Conservation (phyloP, 1,140 invertebrate species). For the Papilio dardanus region DNA sequence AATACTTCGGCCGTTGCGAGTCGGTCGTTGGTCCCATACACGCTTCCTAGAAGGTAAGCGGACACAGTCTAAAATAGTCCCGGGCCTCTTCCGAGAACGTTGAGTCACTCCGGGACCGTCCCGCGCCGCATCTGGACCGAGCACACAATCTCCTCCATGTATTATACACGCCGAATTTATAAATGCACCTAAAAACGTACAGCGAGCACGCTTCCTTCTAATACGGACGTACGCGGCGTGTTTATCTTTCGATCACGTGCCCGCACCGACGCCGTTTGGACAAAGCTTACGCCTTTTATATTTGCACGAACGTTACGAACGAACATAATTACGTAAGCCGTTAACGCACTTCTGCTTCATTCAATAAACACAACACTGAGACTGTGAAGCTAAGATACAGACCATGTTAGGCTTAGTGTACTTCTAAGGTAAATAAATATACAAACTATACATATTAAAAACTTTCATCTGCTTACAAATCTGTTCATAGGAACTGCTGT, state of each 20-base stretch:
- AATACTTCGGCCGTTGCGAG: slow-evolving; percentile 70
- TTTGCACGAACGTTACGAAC: slow-evolving; percentile 22
- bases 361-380: not conserved
- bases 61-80: slow-evolving; percentile 79
- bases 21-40: slow-evolving; percentile 78
- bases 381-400: not conserved
- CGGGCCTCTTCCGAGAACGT: slow-evolving; percentile 76
- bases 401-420: too few species aligned
- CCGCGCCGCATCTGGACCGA: slow-evolving; percentile 73
- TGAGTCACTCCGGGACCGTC: slow-evolving; percentile 73
- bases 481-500: too few species aligned
- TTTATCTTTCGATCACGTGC: slow-evolving; percentile 43
- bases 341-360: not conserved
- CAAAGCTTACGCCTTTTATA: slow-evolving; percentile 37
- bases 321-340: slow-evolving; percentile 13
- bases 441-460: not conserved
- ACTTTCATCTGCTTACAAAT: too few species aligned
- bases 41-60: slow-evolving; percentile 80
- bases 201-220: slow-evolving; percentile 39
- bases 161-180: slow-evolving; percentile 50
- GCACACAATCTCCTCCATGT: slow-evolving; percentile 44
- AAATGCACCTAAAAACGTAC: slow-evolving; percentile 55
- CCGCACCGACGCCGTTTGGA: slow-evolving; percentile 39
- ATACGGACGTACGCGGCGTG: slow-evolving; percentile 40
- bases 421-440: not conserved